Conservation (phyloP, 2,113 vertebrate genomes). For the Prolemur simus region DNA sequence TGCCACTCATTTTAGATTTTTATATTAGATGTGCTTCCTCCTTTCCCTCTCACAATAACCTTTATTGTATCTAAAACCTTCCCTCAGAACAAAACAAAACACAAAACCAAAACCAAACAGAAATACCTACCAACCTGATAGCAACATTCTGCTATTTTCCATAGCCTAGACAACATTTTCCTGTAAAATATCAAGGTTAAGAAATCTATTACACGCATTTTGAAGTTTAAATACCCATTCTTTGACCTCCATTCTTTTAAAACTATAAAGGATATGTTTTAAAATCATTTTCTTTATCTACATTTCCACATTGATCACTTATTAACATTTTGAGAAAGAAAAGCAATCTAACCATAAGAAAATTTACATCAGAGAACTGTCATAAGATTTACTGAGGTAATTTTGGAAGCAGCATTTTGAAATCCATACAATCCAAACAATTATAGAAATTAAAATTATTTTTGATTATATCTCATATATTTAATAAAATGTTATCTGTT, state of each 20-base stretch:
- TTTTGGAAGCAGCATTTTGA: background rate
- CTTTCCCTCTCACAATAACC: background rate
- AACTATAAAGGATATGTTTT: background rate
- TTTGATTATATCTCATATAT: background rate
- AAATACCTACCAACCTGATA: background rate
- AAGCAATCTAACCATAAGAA: background rate
- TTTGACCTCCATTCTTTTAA: background rate
- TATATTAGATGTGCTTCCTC: background rate
- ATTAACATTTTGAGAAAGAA: background rate
- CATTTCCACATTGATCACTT: background rate
- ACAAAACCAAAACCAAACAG: background rate
- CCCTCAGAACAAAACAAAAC: background rate
- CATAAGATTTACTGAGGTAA: background rate
- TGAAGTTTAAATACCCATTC: background rate
- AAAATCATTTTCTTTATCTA: background rate
- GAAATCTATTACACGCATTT: background rate
- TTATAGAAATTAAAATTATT: background rate
- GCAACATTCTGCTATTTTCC: background rate
- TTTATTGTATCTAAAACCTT: background rate
- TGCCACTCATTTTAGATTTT: background rate
- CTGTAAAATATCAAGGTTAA: background rate
- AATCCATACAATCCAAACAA: background rate
- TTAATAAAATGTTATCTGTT: background rate
- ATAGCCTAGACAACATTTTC: background rate
- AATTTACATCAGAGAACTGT: background rate